A percentile compares a stretch with the other conserved stretches of the same genome.
Evolutionary conservation across 1,140 invertebrate species (phyloP).

Genomic region (Centruroides sculpturatus): DNA sequence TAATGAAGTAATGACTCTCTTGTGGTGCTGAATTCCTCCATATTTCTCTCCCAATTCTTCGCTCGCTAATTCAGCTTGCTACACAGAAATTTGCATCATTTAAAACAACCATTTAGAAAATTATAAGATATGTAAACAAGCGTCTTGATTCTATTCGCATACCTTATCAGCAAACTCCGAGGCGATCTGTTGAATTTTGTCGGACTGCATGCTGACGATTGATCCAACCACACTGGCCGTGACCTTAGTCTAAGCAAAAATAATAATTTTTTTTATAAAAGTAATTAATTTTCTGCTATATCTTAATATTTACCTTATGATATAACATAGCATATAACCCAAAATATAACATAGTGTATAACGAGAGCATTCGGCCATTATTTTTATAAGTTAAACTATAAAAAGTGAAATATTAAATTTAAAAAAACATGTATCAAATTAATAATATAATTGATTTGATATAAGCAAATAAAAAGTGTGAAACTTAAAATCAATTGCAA

Average conservation of each 20-base stretch:
- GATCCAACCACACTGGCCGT: slow-evolving; percentile 32
- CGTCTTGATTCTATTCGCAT: background rate
- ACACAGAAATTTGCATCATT: background rate
- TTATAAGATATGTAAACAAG: background rate
- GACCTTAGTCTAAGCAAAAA: slow-evolving; percentile 24
- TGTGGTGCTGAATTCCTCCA: slow-evolving; percentile 30
- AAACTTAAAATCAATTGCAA: too few species aligned
- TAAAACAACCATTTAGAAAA: background rate
- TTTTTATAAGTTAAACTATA: too few species aligned
- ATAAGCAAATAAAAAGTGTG: too few species aligned
- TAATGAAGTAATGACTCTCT: slow-evolving; percentile 26
- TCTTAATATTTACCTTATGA: too few species aligned
- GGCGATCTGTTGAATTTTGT: slow-evolving; percentile 31
- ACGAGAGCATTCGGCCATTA: too few species aligned
- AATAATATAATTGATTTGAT: too few species aligned
- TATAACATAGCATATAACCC: too few species aligned
- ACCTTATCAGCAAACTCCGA: slow-evolving; percentile 32
- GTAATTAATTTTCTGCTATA: too few species aligned
- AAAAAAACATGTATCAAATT: too few species aligned
- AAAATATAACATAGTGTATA: too few species aligned
- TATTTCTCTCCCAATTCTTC: slow-evolving; percentile 17
- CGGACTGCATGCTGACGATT: slow-evolving; percentile 32
- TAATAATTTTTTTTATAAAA: too few species aligned
- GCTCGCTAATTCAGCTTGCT: slow-evolving; percentile 14
- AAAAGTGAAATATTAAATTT: too few species aligned